phyloP scores from a whole-genome alignment of 2,113 vertebrate species.

The Calyptomena viridis region DNA sequence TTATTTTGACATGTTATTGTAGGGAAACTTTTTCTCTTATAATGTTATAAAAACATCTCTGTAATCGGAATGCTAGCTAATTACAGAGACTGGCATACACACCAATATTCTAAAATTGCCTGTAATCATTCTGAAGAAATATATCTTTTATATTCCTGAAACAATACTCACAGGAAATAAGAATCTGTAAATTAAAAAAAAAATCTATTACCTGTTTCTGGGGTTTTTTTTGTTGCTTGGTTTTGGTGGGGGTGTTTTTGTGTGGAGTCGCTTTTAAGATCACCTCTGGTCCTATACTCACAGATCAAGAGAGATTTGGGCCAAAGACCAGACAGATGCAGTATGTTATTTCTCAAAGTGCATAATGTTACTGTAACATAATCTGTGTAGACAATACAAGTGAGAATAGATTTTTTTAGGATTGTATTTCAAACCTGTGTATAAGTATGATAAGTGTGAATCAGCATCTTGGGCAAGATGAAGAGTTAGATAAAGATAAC shows the following conservation, averaged over 20 bases:
- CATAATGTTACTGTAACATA: background rate
- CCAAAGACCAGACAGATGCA: background rate
- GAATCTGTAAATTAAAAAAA: background rate
- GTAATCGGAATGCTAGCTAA: background rate
- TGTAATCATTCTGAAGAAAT: background rate
- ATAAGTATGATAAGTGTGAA: background rate
- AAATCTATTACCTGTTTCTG: background rate
- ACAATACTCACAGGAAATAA: background rate
- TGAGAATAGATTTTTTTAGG: background rate
- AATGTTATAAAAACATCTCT: background rate
- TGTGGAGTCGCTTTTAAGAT: background rate
- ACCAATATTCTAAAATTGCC: background rate
- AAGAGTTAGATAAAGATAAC: background rate
- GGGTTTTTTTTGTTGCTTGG: background rate
- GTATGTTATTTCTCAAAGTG: background rate
- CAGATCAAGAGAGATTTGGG: background rate
- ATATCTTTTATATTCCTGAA: background rate
- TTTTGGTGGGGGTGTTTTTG: background rate
- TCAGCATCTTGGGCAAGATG: background rate
- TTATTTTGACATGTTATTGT: background rate
- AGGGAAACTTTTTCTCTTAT: background rate
- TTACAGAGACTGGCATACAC: background rate
- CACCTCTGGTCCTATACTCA: background rate
- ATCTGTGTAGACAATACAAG: background rate
- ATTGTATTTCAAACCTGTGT: background rate